phyloP scores from a whole-genome alignment of 2,797 vertebrate species.

The Manis pentadactyla region DNA sequence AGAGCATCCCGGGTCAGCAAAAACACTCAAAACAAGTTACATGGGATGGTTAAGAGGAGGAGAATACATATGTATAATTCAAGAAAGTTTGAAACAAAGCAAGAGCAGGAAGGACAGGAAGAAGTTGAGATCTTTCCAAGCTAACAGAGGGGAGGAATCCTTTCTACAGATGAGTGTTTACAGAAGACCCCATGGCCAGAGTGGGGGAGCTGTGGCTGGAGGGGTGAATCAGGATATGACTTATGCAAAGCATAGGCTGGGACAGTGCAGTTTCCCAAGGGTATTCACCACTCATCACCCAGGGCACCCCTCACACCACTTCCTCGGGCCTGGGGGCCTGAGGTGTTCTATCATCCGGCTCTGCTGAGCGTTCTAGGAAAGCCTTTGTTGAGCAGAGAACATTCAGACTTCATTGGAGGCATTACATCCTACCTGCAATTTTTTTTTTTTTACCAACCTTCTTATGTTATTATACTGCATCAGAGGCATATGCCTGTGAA shows the following conservation, averaged over 20 bases:
- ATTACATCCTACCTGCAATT: neutral
- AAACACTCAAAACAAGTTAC: neutral
- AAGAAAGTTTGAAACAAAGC: neutral
- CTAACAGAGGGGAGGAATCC: neutral
- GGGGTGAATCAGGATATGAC: fast-evolving
- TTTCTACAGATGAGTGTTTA: neutral
- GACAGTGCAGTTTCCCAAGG: neutral
- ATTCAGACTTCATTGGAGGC: neutral
- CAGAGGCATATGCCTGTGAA: neutral
- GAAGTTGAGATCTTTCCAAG: neutral
- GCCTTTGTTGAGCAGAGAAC: neutral
- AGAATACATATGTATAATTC: neutral
- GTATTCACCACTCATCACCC: no score
- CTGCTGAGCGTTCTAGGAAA: neutral
- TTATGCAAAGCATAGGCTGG: fast-evolving
- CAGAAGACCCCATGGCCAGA: neutral
- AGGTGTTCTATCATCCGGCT: neutral
- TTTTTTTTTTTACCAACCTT: neutral
- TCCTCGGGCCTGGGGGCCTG: neutral
- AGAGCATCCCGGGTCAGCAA: neutral
- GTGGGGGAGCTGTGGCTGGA: neutral
- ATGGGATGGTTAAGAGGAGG: no score
- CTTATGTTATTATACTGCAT: neutral
- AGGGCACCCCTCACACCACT: neutral
- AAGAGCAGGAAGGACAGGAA: neutral